Base-by-base conservation (phyloP, 2,113 vertebrate genomes). In the Phrynocephalus versicolor region DNA sequence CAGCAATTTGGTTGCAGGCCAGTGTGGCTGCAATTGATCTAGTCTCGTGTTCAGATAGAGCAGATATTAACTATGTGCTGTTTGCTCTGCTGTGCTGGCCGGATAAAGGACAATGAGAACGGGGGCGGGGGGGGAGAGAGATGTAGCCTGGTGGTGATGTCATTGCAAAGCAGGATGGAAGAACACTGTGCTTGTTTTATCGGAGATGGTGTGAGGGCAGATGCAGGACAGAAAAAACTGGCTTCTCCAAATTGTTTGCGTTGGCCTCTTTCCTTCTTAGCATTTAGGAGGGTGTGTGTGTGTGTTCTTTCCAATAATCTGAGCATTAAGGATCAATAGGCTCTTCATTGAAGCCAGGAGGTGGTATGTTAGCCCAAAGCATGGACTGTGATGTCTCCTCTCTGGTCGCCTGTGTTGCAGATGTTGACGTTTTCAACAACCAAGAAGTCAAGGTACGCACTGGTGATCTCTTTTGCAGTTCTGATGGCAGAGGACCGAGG, bases 381-480 rank as follows among this genome's bases (percentile, higher is more conserved):
- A 96, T 97, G 96, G 97, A 97, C 95, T 97, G 96, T 95, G 96
- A 97, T 94, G 94, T 94, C 90, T 97, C 96, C 88, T 97, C 96
- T 89, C 95, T 98, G 95, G 96, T 97, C 88, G 97, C 97, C 93
- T 97, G 97, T 78, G 93, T 95, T 94, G 96, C 97, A 88, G 97
- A 97, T 72, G 94, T 96, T 83, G 97, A 98, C 94, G 90, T 98
- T 94, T 98, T 97, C 94, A 96, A 96, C 94, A 95, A 87, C 93
- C 97, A 94, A 87, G 96, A 97, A 92, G 95, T 97, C 91, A 96
- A 98, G 97, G 97, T 97, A 97, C 80, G 96, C 85, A 23, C 88
- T 88, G 90, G 76, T 79, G 13, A 9, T 92, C 85, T 72, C 9
- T 90, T 91, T 93, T 78, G 90, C 89, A 55, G 83, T 82, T 77